phyloP scores from a whole-genome alignment of 2,113 vertebrate species.

The Dipodomys merriami region DNA sequence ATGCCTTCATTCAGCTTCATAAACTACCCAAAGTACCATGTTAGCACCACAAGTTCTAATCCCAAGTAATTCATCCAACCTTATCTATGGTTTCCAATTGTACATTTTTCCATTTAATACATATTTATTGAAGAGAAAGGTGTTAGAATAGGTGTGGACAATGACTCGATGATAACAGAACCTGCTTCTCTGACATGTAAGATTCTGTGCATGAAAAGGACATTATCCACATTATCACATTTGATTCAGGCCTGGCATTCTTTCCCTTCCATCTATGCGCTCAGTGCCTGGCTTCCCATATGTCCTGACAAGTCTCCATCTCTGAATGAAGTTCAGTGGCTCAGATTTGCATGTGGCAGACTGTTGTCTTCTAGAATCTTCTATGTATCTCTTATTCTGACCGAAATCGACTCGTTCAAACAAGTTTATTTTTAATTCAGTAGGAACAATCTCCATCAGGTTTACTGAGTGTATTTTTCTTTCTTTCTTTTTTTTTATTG shows the following conservation, averaged over 20 bases:
- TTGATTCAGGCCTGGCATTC: rapidly evolving
- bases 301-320: rapidly evolving
- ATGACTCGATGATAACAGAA: not conserved
- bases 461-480: no score
- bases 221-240: not conserved
- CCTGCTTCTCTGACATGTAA: not conserved
- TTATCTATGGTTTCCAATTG: not conserved
- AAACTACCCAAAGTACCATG: not conserved
- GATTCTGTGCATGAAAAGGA: not conserved
- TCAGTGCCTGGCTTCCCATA: rapidly evolving
- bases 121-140: not conserved
- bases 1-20: not conserved
- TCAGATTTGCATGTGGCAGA: not conserved
- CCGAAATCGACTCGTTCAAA: not conserved
- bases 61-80: not conserved
- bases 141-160: not conserved
- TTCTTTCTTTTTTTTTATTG: no score
- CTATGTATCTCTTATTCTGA: not conserved
- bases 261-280: not conserved
- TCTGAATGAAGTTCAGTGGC: not conserved
- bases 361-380: not conserved
- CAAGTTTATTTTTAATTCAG: not conserved
- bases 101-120: not conserved
- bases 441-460: not conserved
- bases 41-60: not conserved